Evolutionary conservation across 30 jellyfish, hydroid and myxozoan species (phyloP).

Genomic region (Kudoa iwatai): DNA sequence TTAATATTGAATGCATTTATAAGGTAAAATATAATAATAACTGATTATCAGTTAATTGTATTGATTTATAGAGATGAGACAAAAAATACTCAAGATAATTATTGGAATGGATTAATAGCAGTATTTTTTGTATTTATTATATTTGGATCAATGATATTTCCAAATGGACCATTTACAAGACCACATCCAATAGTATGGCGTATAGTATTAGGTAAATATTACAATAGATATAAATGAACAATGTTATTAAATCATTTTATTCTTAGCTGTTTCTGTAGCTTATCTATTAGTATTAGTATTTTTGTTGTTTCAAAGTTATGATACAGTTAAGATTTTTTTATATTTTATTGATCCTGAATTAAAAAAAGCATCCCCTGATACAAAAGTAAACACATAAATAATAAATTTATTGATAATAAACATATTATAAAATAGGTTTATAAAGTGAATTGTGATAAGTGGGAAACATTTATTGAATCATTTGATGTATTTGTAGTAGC

Average conservation of each 20-base stretch:
- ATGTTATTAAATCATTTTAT: neutral
- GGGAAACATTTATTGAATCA: conserved; percentile 1
- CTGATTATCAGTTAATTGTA: no score
- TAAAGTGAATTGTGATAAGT: neutral
- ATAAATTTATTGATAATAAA: neutral
- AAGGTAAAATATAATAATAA: no score
- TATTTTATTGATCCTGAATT: conserved; percentile 24
- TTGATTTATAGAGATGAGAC: conserved; percentile 17
- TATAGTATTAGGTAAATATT: conserved; percentile 26
- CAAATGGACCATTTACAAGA: conserved; percentile 58
- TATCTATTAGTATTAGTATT: conserved; percentile 17
- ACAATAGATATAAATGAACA: neutral
- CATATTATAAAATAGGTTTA: neutral
- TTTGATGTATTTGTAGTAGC: conserved; percentile 31
- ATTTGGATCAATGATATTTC: conserved; percentile 17
- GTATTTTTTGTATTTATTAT: conserved; percentile 12
- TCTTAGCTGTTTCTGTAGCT: conserved; percentile 16
- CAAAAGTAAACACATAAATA: conserved; percentile 5
- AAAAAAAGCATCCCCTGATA: conserved; percentile 25
- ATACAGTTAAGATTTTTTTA: conserved; percentile 20
- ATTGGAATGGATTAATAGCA: conserved; percentile 31
- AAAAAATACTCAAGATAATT: conserved; percentile 17
- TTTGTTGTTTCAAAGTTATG: conserved; percentile 35
- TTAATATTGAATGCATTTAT: no score
- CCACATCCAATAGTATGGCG: conserved; percentile 90